Base-by-base conservation (phyloP, 2,888 invertebrate species). In the Leptinotarsa peninsularis region DNA sequence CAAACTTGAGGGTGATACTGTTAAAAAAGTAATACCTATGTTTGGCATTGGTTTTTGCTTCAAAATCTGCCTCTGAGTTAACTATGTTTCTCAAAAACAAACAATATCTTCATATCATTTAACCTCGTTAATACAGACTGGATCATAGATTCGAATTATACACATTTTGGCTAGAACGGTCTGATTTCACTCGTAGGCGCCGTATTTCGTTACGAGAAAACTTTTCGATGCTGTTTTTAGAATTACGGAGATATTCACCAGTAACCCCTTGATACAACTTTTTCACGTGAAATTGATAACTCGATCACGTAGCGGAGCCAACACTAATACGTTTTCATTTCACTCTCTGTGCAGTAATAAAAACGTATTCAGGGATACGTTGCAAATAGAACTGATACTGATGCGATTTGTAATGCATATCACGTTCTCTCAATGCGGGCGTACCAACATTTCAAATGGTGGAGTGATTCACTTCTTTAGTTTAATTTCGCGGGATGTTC, bases 311-410 rank as follows among this genome's bases (percentile, higher is more conserved):
- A 63, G 43, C 43, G 3, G 0, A 27, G 43, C 43, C 63, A 63
- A 63, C 63, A 43, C 63, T 63, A 63, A 63, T 63, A 63, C 43
- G 63, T 63, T 63, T 63, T 63, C 63, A 63, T 63, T 63, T 63
- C 43, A 63, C 33, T 63, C 63, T 63, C 43, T 63, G 63, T 63
- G 43, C 63, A 43, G 63, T 43, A 63, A 63, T 63, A 63, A 43
- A 63, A 63, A 63, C 63, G 63, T 63, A 63, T 63, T 63, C 63
- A 63, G 63, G 63, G 43, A 63, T 63, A 63, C 63, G 27, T 63
- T 63, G 63, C 63, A 27, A 63, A 63, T 63, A n/a, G 33, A 7
- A 63, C 63, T 21, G 63, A 63, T 58, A 58, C 58, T 23, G 33
- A 33, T 33, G 21, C 23, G 5, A 63, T 63, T n/a, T 43, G n/a